Percentiles rank a stretch among this genome's conserved stretches.
Evolutionary conservation across 1,140 invertebrate genomes (phyloP).

Genomic region (Hestina assimilis): DNA sequence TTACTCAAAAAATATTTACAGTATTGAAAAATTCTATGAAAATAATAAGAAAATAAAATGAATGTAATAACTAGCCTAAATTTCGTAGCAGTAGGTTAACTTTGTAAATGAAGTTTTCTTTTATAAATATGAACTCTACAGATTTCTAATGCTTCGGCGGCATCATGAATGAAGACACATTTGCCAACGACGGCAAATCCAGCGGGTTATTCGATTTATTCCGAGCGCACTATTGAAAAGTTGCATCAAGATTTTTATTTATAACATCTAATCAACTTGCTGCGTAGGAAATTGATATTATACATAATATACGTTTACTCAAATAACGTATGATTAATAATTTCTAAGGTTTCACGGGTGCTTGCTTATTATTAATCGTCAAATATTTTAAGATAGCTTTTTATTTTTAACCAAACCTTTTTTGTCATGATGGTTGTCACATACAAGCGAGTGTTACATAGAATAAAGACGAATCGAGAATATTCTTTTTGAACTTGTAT

Average conservation of each 20-base stretch:
- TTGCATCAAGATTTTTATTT: conserved; percentile 31
- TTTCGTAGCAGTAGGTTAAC: too few species aligned
- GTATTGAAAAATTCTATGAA: neutral
- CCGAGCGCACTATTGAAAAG: conserved; percentile 61
- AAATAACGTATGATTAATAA: neutral
- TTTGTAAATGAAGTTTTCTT: neutral
- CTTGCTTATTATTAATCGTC: neutral
- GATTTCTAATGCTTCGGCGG: conserved; percentile 35
- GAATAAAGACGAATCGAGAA: too few species aligned
- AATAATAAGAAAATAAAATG: neutral
- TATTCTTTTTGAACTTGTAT: too few species aligned
- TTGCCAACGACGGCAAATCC: conserved; percentile 67
- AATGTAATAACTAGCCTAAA: neutral
- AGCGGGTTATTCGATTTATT: conserved; percentile 72
- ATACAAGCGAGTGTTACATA: too few species aligned
- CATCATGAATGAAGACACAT: conserved; percentile 74
- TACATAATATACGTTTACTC: neutral
- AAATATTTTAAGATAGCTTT: too few species aligned
- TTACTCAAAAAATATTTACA: neutral
- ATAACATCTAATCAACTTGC: conserved; percentile 26
- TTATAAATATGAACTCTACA: conserved; percentile 34
- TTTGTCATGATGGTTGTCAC: too few species aligned
- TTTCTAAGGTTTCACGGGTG: neutral
- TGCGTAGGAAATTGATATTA: neutral
- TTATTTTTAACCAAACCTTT: too few species aligned